These are phyloP conservation scores for Crocallis elinguaria DNA, from an alignment of 2,888 invertebrate species.

Conservation along the genomic window DNA sequence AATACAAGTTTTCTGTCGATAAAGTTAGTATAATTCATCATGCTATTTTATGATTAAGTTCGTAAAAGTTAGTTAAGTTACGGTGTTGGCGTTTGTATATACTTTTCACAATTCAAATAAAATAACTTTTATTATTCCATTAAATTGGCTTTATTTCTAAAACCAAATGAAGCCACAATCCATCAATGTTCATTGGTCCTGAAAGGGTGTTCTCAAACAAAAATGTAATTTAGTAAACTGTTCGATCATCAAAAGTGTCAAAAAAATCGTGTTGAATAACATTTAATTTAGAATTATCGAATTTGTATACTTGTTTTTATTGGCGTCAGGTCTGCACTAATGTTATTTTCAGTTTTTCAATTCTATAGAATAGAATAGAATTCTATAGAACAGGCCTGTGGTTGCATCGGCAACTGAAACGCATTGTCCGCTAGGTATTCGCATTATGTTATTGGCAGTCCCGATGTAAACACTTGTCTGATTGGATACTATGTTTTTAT, in stretches of 20 bases:
- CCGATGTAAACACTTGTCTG: constrained; percentile 73
- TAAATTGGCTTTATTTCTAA: background rate
- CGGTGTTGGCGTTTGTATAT: too few species aligned
- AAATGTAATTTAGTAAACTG: constrained; percentile 40
- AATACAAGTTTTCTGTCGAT: too few species aligned
- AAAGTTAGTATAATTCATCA: too few species aligned
- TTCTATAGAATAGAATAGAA: too few species aligned
- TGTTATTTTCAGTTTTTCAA: constrained; percentile 42
- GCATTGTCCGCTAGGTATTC: constrained; percentile 70
- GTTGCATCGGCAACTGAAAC: constrained; percentile 43
- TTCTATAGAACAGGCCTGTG: constrained; percentile 35
- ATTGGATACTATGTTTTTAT: constrained; percentile 67
- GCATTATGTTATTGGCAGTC: constrained; percentile 78
- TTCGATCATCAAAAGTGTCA: constrained; percentile 55
- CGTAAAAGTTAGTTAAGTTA: too few species aligned
- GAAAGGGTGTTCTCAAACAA: constrained; percentile 27
- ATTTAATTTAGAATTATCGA: background rate
- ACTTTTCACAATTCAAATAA: too few species aligned
- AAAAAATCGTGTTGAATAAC: constrained; percentile 7
- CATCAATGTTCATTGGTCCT: constrained; percentile 52
- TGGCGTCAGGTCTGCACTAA: constrained; percentile 8
- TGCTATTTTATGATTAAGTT: too few species aligned
- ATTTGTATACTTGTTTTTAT: background rate
- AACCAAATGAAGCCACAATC: constrained; percentile 35
- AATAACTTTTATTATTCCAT: too few species aligned